Conservation (phyloP, 2,797 vertebrate species). For the Echiichthys vipera region DNA sequence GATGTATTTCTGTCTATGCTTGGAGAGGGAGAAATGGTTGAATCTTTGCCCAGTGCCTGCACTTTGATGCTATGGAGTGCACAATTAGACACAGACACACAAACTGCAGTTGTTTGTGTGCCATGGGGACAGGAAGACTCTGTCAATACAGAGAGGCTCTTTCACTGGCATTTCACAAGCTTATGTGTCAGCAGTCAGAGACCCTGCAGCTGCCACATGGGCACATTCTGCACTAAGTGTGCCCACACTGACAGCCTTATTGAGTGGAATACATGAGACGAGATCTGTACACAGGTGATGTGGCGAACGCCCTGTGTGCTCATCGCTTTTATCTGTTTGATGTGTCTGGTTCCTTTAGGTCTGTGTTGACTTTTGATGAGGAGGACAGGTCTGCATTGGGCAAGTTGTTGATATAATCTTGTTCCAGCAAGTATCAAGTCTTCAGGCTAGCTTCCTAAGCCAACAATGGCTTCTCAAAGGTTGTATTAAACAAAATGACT, state of each 20-base stretch:
- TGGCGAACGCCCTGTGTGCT: conserved; percentile 15
- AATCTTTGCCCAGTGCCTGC: conserved; percentile 6
- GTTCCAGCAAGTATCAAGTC: conserved; percentile 16
- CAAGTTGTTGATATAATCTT: conserved; percentile 33
- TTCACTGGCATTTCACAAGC: conserved; percentile 58
- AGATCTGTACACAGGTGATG: not conserved
- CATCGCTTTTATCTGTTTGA: conserved; percentile 42
- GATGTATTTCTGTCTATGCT: conserved; percentile 1
- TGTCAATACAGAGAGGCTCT: conserved; percentile 51
- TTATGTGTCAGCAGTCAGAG: conserved; percentile 47
- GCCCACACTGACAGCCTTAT: conserved; percentile 45
- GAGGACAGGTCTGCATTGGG: conserved; percentile 13
- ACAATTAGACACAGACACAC: conserved; percentile 23
- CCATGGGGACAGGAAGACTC: conserved; percentile 27
- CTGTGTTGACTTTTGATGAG: conserved; percentile 28
- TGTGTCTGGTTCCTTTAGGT: conserved; percentile 32
- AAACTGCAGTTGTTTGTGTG: conserved; percentile 34
- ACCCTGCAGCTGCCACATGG: conserved; percentile 60
- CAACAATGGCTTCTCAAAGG: not conserved
- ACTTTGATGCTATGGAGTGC: conserved; percentile 18
- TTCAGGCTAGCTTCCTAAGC: conserved; percentile 8
- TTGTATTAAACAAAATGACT: not conserved
- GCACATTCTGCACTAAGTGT: conserved; percentile 35
- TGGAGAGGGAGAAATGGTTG: not conserved
- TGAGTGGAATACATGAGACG: conserved; percentile 26